phyloP scores from a whole-genome alignment of 1,140 invertebrate species.

The Danaus melanippus region DNA sequence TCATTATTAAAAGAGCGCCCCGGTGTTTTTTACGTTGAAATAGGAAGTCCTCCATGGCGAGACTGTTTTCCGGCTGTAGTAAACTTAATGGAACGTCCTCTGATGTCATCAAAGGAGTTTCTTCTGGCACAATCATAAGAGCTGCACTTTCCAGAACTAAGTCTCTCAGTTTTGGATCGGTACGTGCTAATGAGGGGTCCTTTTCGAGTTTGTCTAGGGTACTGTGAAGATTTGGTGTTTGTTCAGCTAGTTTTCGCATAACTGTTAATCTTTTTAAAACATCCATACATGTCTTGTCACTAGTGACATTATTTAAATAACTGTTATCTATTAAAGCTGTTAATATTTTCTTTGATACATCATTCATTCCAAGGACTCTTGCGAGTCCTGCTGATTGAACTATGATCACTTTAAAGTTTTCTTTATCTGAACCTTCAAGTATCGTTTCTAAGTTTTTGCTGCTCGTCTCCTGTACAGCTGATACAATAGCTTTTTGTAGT shows the following conservation, averaged over 20 bases:
- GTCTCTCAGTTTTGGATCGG: slow-evolving; percentile 78
- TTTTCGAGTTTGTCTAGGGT: slow-evolving; percentile 76
- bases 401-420: slow-evolving; percentile 71
- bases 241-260: slow-evolving; percentile 80
- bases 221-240: slow-evolving; percentile 74
- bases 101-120: slow-evolving; percentile 75
- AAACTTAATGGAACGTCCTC: slow-evolving; percentile 78
- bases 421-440: slow-evolving; percentile 68
- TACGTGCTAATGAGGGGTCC: slow-evolving; percentile 77
- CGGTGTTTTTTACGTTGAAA: slow-evolving; percentile 74
- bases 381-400: slow-evolving; percentile 81
- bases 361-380: slow-evolving; percentile 78
- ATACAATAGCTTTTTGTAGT: slow-evolving; percentile 76
- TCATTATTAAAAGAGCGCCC: slow-evolving; percentile 80
- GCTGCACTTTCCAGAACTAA: slow-evolving; percentile 80
- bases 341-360: slow-evolving; percentile 74
- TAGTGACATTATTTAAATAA: slow-evolving; percentile 73
- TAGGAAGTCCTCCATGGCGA: slow-evolving; percentile 84
- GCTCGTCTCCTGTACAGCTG: slow-evolving; percentile 75
- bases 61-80: slow-evolving; percentile 77
- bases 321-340: slow-evolving; percentile 75
- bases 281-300: slow-evolving; percentile 76
- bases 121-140: slow-evolving; percentile 78
- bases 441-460: slow-evolving; percentile 72
- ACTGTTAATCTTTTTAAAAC: slow-evolving; percentile 81